Percentiles rank a stretch among this genome's conserved stretches.
Evolutionary conservation across 1,140 invertebrate species (phyloP).

Genomic region (Andrena cerasifolii): DNA sequence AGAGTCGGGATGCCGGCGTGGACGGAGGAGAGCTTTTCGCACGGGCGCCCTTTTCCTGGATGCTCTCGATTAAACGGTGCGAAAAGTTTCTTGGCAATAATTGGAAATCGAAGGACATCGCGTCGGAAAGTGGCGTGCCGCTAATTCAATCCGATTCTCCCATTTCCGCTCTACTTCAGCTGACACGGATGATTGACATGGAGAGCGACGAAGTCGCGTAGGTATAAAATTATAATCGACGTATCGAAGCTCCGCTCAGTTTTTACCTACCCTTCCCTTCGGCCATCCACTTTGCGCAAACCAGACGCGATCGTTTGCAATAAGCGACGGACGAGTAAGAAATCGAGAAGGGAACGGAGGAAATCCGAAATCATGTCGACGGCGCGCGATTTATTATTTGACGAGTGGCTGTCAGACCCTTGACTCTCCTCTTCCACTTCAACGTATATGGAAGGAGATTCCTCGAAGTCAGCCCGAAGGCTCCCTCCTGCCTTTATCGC

Average conservation of each 20-base stretch:
- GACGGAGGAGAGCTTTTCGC: background rate
- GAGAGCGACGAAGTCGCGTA: background rate
- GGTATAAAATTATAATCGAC: background rate
- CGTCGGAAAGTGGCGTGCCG: background rate
- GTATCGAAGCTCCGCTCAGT: background rate
- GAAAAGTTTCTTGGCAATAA: background rate
- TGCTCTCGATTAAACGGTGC: background rate
- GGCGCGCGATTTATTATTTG: slow-evolving; percentile 47
- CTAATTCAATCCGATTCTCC: slow-evolving; percentile 26
- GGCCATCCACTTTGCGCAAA: too few species aligned
- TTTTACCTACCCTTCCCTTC: too few species aligned
- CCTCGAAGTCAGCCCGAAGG: slow-evolving; percentile 6
- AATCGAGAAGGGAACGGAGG: background rate
- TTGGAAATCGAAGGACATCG: background rate
- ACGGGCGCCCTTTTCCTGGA: background rate
- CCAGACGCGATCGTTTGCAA: background rate
- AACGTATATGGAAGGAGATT: background rate
- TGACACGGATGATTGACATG: slow-evolving; percentile 7
- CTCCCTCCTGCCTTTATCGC: slow-evolving; percentile 1
- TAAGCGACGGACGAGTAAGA: background rate
- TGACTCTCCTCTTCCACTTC: background rate
- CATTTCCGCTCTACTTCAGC: background rate
- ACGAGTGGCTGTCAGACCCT: slow-evolving; percentile 33
- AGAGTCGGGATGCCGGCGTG: background rate
- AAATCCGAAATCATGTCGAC: slow-evolving; percentile 1